Conservation (phyloP, 2,113 vertebrate species). For the Psittacus erithacus region DNA sequence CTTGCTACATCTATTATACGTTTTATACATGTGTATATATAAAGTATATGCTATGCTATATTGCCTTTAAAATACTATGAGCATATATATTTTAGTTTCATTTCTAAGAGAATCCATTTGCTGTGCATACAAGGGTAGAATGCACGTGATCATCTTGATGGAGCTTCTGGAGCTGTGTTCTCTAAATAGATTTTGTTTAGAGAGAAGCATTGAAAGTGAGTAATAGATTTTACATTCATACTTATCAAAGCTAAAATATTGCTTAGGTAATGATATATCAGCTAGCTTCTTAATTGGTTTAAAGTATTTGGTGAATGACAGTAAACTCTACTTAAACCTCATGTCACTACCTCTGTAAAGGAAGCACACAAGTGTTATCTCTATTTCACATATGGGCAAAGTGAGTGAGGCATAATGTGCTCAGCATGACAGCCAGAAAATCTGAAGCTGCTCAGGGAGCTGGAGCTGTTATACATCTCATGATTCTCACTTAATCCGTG, state of each 20-base stretch:
- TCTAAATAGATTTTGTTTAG: not conserved
- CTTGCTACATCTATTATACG: not conserved
- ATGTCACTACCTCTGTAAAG: not conserved
- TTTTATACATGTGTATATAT: not conserved
- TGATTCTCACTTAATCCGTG: not conserved
- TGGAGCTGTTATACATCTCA: not conserved
- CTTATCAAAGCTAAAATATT: not conserved
- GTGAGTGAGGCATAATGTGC: not conserved
- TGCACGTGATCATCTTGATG: not conserved
- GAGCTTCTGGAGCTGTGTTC: not conserved
- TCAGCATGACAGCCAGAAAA: slow-evolving; percentile 12
- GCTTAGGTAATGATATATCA: not conserved
- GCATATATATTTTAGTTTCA: not conserved
- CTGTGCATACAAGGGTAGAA: not conserved
- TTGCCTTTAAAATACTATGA: not conserved
- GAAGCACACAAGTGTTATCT: not conserved
- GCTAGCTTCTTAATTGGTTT: not conserved
- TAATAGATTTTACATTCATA: not conserved
- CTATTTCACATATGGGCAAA: slow-evolving; percentile 34
- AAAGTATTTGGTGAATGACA: slow-evolving; percentile 25
- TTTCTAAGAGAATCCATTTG: not conserved
- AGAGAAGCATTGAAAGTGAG: not conserved
- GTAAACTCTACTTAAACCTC: slow-evolving; percentile 5
- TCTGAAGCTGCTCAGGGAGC: not conserved
- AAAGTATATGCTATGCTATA: not conserved